Evolutionary conservation across 2,113 vertebrate species (phyloP), one percentile per base, ranked within the genome.

Genomic region (Ranitomeya imitator): DNA sequence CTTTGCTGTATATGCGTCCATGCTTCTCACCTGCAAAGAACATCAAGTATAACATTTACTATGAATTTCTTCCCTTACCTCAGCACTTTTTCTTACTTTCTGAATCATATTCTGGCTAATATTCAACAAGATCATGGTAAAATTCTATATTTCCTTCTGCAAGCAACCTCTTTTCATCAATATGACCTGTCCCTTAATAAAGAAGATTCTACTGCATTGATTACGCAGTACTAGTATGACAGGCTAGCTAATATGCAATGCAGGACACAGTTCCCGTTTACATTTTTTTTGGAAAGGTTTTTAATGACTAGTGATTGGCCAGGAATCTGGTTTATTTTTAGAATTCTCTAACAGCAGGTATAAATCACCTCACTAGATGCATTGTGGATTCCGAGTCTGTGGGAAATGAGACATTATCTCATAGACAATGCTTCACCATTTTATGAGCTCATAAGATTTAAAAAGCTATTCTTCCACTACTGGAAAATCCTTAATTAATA

Each of bases 261-360:
- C 71, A 74, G 31, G 16, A 74, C 31, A 19, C 71, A 3, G 7
- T 45, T 8, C 71, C 7, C 37, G 31, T 19, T 74, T 19, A 80
- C 3, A 45, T 4, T 45, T 5, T 80, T 80, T 80, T 31, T 23
- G 79, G 26, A 60, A 80, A 31, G 55, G 7, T 60, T 18, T 9
- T 31, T 80, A 79, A 80, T 80, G 16, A 23, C 23, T 60, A 60
- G 26, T 9, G 79, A 31, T 18, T 18, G 15, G 52, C n/a, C 23
- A 80, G 57, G 37, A 31, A 31, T 67, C 63, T 21, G 11, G 37
- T 79, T 57, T 79, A 79, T 57, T 79, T 79, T 79, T 59, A 79
- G 78, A 26, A 26, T 7, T 79, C 57, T 59, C 13, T 26, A 23
- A 59, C 78, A 79, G 26, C 55, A 59, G 26, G 69, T 80, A 60